A percentile compares a stretch with the other conserved stretches of the same genome.
Evolutionary conservation across 2,797 vertebrate species (phyloP).

Genomic region (Picus viridis): DNA sequence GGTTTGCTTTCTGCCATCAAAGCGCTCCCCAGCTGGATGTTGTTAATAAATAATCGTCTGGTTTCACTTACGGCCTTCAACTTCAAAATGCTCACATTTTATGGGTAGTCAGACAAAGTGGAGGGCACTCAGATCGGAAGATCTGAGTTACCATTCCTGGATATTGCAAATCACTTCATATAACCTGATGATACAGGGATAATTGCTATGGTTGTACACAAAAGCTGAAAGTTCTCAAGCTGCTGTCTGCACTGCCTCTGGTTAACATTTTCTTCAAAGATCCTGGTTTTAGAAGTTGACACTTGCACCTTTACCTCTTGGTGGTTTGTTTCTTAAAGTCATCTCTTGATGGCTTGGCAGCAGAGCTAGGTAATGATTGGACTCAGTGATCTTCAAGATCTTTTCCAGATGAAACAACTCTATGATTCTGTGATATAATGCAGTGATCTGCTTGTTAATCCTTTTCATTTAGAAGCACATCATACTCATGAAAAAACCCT

Average conservation of each 20-base stretch:
- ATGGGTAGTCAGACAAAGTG: neutral
- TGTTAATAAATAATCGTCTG: constrained; percentile 63
- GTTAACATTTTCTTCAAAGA: neutral
- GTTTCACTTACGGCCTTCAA: constrained; percentile 49
- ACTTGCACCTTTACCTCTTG: neutral
- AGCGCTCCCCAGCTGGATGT: constrained; percentile 39
- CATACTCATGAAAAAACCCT: neutral
- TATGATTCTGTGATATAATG: no score
- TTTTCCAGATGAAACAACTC: no score
- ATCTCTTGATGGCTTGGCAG: neutral
- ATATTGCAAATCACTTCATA: constrained; percentile 3
- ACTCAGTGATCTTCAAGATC: no score
- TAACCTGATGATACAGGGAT: neutral
- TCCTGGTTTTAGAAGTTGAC: neutral
- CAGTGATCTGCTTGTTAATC: neutral
- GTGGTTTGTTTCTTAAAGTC: neutral
- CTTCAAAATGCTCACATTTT: constrained; percentile 21
- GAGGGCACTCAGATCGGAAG: constrained; percentile 8
- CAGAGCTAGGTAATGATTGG: no score
- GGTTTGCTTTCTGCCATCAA: constrained; percentile 52
- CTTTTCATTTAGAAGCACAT: neutral
- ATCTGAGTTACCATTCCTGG: constrained; percentile 4
- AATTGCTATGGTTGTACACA: neutral
- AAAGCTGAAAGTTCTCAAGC: neutral
- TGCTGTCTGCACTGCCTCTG: neutral